phyloP scores from a whole-genome alignment of 2,113 vertebrate genomes.

The Trinectes maculatus region DNA sequence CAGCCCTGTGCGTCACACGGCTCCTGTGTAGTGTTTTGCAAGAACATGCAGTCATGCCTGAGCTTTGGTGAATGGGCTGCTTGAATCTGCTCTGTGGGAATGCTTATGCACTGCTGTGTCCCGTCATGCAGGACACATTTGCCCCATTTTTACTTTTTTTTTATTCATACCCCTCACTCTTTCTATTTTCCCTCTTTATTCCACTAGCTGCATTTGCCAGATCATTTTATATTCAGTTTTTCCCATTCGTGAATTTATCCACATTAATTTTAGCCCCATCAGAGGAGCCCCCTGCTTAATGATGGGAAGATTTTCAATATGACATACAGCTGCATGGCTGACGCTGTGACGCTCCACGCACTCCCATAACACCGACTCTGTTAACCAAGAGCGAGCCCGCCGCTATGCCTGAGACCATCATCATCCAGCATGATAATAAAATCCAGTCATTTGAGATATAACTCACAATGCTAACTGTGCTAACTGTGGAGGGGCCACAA shows the following conservation, averaged over 20 bases:
- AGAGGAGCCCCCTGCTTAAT: constrained; percentile 15
- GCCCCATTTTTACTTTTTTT: constrained; percentile 18
- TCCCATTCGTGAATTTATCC: constrained; percentile 24
- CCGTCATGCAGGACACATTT: constrained; percentile 33
- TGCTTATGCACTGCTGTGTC: constrained; percentile 26
- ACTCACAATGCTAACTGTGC: not conserved
- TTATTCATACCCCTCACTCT: constrained; percentile 19
- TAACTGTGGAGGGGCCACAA: not conserved
- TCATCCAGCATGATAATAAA: constrained; percentile 37
- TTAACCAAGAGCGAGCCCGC: constrained; percentile 22
- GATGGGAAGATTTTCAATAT: constrained; percentile 12
- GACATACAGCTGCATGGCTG: constrained; percentile 26
- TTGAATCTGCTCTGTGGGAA: constrained; percentile 45
- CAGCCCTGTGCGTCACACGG: constrained; percentile 24
- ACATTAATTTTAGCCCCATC: constrained; percentile 40
- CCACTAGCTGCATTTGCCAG: constrained; percentile 48
- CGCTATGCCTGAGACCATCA: constrained; percentile 41
- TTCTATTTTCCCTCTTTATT: constrained; percentile 19
- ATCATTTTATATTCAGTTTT: constrained; percentile 30
- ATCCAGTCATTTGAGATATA: not conserved
- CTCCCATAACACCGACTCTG: constrained; percentile 23
- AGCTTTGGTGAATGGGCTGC: constrained; percentile 47
- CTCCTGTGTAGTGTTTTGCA: constrained; percentile 7
- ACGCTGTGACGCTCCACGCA: constrained; percentile 27
- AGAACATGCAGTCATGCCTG: constrained; percentile 20